Base-by-base conservation (phyloP, 2,113 vertebrate genomes). In the Panthera tigris region DNA sequence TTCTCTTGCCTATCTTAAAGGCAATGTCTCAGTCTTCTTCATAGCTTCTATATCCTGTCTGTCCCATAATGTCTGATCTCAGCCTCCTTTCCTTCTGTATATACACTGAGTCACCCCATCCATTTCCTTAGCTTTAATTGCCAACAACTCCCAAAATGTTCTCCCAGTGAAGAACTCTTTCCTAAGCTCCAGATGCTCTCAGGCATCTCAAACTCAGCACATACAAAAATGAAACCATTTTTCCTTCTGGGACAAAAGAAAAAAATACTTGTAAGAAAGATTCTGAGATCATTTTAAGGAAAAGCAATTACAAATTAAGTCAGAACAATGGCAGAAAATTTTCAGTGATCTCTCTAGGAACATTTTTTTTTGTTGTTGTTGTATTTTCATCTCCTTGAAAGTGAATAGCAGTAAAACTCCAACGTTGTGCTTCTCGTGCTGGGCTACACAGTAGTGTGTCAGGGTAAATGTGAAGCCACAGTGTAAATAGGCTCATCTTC, bases 111-210 rank as follows among this genome's bases (percentile, higher is more conserved):
- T 98, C 94, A 98, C 89, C 89, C 85, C 76, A 95, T 97, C 76
- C 93, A 97, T 97, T 98, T 98, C 96, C 95, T 98, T 97, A 93
- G 78, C 81, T 97, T 95, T 97, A 93, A 97, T 96, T 97, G 96
- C 92, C 95, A 96, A 98, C 96, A 95, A 97, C 95, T 97, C 95
- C 93, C 97, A 95, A 97, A 78, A 94, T 96, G 57, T 94, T 96
- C 95, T 98, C 78, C 80, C 88, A 97, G 93, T 11, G 82, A 94
- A 93, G 69, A 97, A 74, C 55, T 97, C 73, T 84, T 92, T 96
- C 55, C 69, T 66, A 95, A 98, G 78, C 50, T 97, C 88, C 96
- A 98, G 84, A 96, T 91, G 71, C 81, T 95, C 71, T 66, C 52
- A 89, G 94, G 94, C 88, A 97, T 96, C 88, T 97, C 88, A 97